Base-by-base conservation (phyloP, 2,888 invertebrate genomes). In the Xestia ashworthii region DNA sequence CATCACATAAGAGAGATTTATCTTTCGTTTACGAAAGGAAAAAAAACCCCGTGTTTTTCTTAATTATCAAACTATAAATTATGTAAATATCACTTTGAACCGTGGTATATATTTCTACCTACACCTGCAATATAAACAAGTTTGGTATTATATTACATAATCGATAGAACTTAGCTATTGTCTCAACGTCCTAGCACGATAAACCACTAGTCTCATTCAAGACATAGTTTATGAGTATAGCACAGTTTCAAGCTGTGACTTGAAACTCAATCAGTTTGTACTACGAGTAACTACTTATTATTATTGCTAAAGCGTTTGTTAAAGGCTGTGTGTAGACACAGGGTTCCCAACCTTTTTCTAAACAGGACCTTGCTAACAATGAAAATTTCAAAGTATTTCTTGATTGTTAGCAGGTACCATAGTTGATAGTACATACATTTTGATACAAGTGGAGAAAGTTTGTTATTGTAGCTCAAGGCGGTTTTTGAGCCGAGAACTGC, bases 241-340 rank as follows among this genome's bases (percentile, higher is more conserved):
- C 11, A 50, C 50, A 65, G n/a, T 66, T n/a, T 38, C 22, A 22
- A 44, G n/a, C 2, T 53, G 80, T 80, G 81, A 70, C 53, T 80
- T 66, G 80, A 66, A 66, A 75, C n/a, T 70, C 65, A 75, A 80
- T 81, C 41, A 70, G 60, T 41, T 66, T 41, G 9, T 14, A 50
- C 1, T 3, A n/a, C n/a, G n/a, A n/a, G n/a, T n/a, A 48, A 64
- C 12, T 16, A 44, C 14, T 9, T 32, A 50, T 53, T 48, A 44
- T 48, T 68, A 68, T 32, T 50, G 5, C 19, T 19, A 16, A 32
- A 6, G 60, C 77, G 77, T 60, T 44, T 50, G 32, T 14, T 25
- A 58, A 1, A 11, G 1, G 25, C 22, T 19, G 32, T 25, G 4
- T 44, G n/a, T 44, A 65, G 44, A 65, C 3, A 3, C 5, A n/a